Evolutionary conservation across 1,140 invertebrate species (phyloP), one percentile per base, ranked within the genome.

Genomic region (Tetranychus cinnabarinus): DNA sequence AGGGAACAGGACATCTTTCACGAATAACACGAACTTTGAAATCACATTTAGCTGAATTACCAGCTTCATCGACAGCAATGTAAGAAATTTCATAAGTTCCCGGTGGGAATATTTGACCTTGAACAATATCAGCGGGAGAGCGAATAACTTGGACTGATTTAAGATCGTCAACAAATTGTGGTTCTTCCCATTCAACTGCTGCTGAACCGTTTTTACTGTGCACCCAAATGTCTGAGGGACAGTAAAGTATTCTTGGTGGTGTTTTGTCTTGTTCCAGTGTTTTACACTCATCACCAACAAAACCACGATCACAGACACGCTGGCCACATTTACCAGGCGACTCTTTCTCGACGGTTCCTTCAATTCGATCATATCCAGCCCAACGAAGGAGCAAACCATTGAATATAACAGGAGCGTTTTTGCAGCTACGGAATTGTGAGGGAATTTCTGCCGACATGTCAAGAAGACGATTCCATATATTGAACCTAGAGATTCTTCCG

Each of bases 71-170:
- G 62, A 83, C 84, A 52, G 89, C 92, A 4, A 95, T 82, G 68
- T 97, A 97, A 33, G 87, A 86, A 58, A 97, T 86, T 59, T 87
- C 82, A 69, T 96, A 93, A 35, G 81, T 82, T 64, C 92, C 93
- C 86, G 87, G 91, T 1, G 88, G 75, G 8, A 96, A 77, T 4
- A 87, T 88, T 70, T 93, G 87, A 23, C 91, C 91, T 50, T 88
- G 84, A 65, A 81, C 78, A 66, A 92, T 84, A 55, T 86, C 86
- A 68, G 82, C 87, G 67, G 83, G 85, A 68, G 93, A 86, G 62
- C 84, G 57, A 23, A 66, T 79, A 34, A 89, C 78, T 68, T 81
- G 82, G 0, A 79, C 77, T 33, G 89, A 79, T 2, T 81, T 84
- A 39, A 89, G 81, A 68, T 91, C 90, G 67, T 92, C 88, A 61